A percentile compares a stretch with the other conserved stretches of the same genome.
phyloP scores from a whole-genome alignment of 2,113 vertebrate species.

The Heptranchias perlo region DNA sequence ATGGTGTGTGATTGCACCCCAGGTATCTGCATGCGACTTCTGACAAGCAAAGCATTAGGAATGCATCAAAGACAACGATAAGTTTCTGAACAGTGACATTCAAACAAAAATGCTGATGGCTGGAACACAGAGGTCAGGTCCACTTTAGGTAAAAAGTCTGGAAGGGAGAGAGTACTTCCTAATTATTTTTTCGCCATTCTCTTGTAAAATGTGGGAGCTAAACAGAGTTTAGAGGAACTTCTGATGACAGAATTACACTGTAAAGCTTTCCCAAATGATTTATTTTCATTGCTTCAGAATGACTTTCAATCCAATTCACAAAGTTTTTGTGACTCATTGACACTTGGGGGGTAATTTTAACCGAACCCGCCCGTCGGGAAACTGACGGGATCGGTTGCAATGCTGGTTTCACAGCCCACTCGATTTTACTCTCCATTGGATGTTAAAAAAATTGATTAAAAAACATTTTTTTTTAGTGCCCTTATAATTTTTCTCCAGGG shows the following conservation, averaged over 20 bases:
- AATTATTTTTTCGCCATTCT: not conserved
- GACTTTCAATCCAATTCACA: too few relatives aligned
- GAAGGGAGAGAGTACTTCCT: not conserved
- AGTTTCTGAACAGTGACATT: not conserved
- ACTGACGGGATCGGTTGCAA: too few relatives aligned
- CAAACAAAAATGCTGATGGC: not conserved
- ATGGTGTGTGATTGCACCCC: not conserved
- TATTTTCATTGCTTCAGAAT: not conserved
- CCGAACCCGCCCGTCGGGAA: too few relatives aligned
- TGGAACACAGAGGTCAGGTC: not conserved
- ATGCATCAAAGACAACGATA: not conserved
- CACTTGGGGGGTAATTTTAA: too few relatives aligned
- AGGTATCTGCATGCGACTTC: not conserved
- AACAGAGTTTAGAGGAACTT: not conserved
- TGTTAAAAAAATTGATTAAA: too few relatives aligned
- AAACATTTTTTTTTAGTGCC: too few relatives aligned
- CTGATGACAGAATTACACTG: not conserved
- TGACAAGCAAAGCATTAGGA: not conserved
- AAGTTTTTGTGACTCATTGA: too few relatives aligned
- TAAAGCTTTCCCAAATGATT: not conserved
- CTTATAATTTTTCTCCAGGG: too few relatives aligned
- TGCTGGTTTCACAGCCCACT: too few relatives aligned
- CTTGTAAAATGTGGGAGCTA: not conserved
- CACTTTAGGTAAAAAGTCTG: not conserved
- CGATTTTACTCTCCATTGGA: too few relatives aligned